A percentile compares a stretch with the other conserved stretches of the same genome.
These are phyloP conservation scores for Nebria brevicollis DNA, from an alignment of 2,888 invertebrate species.

Conservation along the genomic window DNA sequence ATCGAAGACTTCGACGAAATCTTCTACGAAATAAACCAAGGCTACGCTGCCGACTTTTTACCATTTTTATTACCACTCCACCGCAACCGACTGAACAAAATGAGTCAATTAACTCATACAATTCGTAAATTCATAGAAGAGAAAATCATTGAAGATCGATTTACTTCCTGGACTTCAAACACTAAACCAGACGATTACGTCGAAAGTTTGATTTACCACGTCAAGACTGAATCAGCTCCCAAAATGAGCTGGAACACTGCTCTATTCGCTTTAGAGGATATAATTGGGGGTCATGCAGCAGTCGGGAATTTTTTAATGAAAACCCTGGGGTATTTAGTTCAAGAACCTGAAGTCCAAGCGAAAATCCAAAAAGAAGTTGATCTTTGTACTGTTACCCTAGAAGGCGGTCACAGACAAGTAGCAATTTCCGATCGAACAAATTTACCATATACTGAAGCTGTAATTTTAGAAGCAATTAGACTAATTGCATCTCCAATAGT, in stretches of 20 bases:
- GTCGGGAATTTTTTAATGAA: conserved; percentile 71
- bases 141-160: conserved; percentile 65
- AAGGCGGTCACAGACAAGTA: conserved; percentile 52
- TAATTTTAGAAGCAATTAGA: conserved; percentile 71
- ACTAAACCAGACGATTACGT: conserved; percentile 67
- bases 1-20: conserved; percentile 70
- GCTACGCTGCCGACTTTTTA: conserved; percentile 73
- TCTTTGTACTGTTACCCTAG: conserved; percentile 55
- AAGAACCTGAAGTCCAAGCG: conserved; percentile 65
- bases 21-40: conserved; percentile 75
- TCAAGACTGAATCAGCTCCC: conserved; percentile 59
- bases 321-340: conserved; percentile 67
- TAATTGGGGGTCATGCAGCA: conserved; percentile 71
- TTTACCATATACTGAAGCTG: conserved; percentile 71
- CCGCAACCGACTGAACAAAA: conserved; percentile 63
- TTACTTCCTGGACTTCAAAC: conserved; percentile 54
- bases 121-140: conserved; percentile 68
- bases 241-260: conserved; percentile 65
- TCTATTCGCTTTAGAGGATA: conserved; percentile 65
- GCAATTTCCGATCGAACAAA: conserved; percentile 61
- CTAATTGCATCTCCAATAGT: conserved; percentile 75
- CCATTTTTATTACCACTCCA: conserved; percentile 71
- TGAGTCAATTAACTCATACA: conserved; percentile 65
- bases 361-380: conserved; percentile 69
- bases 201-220: conserved; percentile 68